Percentiles rank a stretch among this genome's conserved stretches.
Conservation (phyloP, 1,140 invertebrate genomes). For the Magallana angulata region DNA sequence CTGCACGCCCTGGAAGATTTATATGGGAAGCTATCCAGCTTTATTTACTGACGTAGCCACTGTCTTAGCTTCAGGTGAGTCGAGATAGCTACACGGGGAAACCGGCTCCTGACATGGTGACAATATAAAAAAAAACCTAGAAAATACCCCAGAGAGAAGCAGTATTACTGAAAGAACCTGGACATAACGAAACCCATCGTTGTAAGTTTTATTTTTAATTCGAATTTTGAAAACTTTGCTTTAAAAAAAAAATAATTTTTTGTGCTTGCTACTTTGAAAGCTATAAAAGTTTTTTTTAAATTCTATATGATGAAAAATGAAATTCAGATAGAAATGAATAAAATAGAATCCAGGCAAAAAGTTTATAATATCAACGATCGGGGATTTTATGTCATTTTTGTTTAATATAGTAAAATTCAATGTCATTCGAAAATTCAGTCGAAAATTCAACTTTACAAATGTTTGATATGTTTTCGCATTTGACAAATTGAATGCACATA, state of each 20-base stretch:
- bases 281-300: neutral
- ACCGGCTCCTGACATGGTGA: neutral
- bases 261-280: neutral
- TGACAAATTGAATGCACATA: too few relatives aligned
- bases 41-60: neutral
- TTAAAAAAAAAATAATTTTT: neutral
- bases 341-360: too few relatives aligned
- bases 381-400: too few relatives aligned
- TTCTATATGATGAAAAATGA: too few relatives aligned
- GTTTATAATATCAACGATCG: too few relatives aligned
- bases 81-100: neutral
- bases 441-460: too few relatives aligned
- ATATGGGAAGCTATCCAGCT: constrained; percentile 2
- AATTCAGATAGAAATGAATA: too few relatives aligned
- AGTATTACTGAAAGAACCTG: neutral
- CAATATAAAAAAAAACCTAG: neutral
- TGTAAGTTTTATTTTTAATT: neutral
- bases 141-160: neutral
- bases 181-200: neutral
- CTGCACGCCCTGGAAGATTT: constrained; percentile 1
- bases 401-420: too few relatives aligned
- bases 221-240: too few relatives aligned
- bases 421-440: too few relatives aligned
- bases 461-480: too few relatives aligned
- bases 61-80: neutral